Evolutionary conservation across 2,113 vertebrate genomes (phyloP).

Genomic region (Ranitomeya variabilis): DNA sequence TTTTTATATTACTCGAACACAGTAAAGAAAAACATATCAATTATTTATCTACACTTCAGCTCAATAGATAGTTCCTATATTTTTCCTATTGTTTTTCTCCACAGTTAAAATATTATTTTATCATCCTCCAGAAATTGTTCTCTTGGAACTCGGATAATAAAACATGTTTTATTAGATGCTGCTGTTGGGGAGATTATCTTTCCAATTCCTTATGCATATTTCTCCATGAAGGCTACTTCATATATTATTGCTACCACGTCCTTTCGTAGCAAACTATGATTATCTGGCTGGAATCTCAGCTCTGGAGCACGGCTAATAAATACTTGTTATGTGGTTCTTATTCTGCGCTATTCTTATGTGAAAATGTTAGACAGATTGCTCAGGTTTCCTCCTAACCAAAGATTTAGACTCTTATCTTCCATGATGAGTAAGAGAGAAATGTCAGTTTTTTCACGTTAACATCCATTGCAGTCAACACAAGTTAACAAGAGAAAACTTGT

Average conservation of each 20-base stretch:
- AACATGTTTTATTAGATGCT: slow-evolving; percentile 44
- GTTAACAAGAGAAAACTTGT: slow-evolving; percentile 33
- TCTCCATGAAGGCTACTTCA: slow-evolving; percentile 43
- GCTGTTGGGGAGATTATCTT: slow-evolving; percentile 29
- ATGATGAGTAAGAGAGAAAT: slow-evolving; percentile 34
- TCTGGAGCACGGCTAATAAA: slow-evolving; percentile 41
- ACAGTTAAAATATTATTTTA: slow-evolving; percentile 58
- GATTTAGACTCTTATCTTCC: slow-evolving; percentile 1
- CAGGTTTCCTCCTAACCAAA: not conserved
- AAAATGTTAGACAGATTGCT: slow-evolving; percentile 1
- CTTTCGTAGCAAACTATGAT: slow-evolving; percentile 8
- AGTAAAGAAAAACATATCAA: slow-evolving; percentile 27
- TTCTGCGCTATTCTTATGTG: slow-evolving; percentile 17
- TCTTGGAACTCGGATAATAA: slow-evolving; percentile 50
- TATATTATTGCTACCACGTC: slow-evolving; percentile 29
- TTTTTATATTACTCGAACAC: slow-evolving; percentile 11
- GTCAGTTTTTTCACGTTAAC: slow-evolving; percentile 15
- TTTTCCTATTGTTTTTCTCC: slow-evolving; percentile 45
- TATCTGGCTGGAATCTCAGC: slow-evolving; percentile 25
- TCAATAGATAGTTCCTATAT: slow-evolving; percentile 29
- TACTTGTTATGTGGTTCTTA: slow-evolving; percentile 24
- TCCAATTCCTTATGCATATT: slow-evolving; percentile 57
- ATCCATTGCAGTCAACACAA: slow-evolving; percentile 31
- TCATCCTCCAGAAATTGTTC: slow-evolving; percentile 51
- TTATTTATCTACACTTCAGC: slow-evolving; percentile 45